phyloP scores from a whole-genome alignment of 1,140 invertebrate genomes.

The Saccostrea glomerata region DNA sequence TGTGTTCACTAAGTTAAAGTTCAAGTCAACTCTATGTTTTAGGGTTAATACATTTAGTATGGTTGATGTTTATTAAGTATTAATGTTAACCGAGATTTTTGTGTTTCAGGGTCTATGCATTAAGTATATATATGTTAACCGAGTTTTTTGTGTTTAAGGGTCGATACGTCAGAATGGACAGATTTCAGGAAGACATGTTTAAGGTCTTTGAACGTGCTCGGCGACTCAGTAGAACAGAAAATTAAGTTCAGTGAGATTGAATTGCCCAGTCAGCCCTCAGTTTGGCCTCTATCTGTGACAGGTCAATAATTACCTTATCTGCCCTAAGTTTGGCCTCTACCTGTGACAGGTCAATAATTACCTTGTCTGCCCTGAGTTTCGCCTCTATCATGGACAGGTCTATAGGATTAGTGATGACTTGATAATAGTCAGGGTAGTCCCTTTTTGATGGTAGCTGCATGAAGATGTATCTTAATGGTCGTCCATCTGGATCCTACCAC shows the following conservation, averaged over 20 bases:
- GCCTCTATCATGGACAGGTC: slow-evolving; percentile 96
- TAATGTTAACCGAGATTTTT: no score
- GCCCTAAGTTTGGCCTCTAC: slow-evolving; percentile 95
- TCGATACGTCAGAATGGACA: slow-evolving; percentile 93
- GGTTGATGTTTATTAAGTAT: no score
- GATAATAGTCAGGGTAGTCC: slow-evolving; percentile 97
- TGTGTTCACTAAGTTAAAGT: no score
- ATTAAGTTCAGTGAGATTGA: neutral
- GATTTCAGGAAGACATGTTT: slow-evolving; percentile 98
- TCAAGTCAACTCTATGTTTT: no score
- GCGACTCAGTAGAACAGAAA: slow-evolving; percentile 89
- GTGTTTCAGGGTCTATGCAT: no score
- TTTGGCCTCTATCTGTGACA: slow-evolving; percentile 94
- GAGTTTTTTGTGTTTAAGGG: slow-evolving; percentile 81
- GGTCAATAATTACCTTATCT: slow-evolving; percentile 87
- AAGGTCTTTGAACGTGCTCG: slow-evolving; percentile 94
- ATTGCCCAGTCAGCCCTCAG: slow-evolving; percentile 85
- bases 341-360: slow-evolving; percentile 91
- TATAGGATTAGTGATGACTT: slow-evolving; percentile 95
- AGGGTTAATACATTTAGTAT: no score
- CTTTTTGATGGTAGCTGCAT: slow-evolving; percentile 98
- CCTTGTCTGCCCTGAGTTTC: slow-evolving; percentile 89
- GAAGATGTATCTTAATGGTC: slow-evolving; percentile 93
- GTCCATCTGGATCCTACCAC: slow-evolving; percentile 87
- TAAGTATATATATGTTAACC: neutral